Conservation (phyloP, 2,113 vertebrate species). For the Passerina amoena region DNA sequence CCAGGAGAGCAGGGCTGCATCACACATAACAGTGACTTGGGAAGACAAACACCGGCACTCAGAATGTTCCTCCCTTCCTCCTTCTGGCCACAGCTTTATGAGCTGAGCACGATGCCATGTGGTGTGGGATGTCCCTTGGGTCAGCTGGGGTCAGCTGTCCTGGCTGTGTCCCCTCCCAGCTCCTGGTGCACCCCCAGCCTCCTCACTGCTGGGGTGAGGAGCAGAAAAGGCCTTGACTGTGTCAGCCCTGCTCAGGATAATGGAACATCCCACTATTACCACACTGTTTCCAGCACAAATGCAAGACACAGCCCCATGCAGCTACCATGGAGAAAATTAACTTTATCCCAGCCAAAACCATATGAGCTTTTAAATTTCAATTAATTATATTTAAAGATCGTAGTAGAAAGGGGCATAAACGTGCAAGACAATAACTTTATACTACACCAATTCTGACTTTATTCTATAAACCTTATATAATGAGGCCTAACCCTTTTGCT, state of each 20-base stretch:
- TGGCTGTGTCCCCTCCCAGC: neutral
- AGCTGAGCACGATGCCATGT: fast-evolving
- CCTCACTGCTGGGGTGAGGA: neutral
- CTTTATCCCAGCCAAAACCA: neutral
- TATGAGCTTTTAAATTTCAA: neutral
- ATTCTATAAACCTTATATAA: neutral
- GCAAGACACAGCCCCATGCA: neutral
- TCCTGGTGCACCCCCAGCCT: neutral
- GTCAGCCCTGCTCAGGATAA: neutral
- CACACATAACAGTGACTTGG: neutral
- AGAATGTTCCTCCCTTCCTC: neutral
- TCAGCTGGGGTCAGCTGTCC: neutral
- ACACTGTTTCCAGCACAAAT: neutral
- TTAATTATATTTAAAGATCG: neutral
- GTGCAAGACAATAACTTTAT: neutral
- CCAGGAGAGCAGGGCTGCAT: neutral
- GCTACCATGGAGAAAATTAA: neutral
- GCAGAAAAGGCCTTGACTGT: neutral
- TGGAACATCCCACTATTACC: neutral
- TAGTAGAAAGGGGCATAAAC: neutral
- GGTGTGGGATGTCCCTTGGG: neutral
- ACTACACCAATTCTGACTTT: neutral
- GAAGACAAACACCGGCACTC: fast-evolving
- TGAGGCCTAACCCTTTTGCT: neutral
- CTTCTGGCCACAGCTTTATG: neutral